A percentile compares a stretch with the other conserved stretches of the same genome.
Evolutionary conservation across 2,888 invertebrate genomes (phyloP).

Genomic region (Phengaris arion): DNA sequence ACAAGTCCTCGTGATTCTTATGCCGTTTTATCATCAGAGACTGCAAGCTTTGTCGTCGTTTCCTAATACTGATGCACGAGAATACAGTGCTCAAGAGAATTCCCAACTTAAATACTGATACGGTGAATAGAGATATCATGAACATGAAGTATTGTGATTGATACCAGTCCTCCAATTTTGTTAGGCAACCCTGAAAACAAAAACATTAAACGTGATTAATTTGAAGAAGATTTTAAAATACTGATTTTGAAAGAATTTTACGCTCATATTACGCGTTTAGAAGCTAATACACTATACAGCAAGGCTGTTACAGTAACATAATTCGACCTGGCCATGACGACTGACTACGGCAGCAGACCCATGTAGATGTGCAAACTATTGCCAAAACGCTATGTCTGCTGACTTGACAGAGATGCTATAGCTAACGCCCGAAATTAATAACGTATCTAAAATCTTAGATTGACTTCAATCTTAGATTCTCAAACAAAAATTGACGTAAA

Average conservation of each 20-base stretch:
- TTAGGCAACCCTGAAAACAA: constrained; percentile 82
- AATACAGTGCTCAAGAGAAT: constrained; percentile 85
- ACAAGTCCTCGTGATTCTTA: constrained; percentile 67
- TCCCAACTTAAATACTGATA: constrained; percentile 86
- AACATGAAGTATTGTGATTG: constrained; percentile 86
- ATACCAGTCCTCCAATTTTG: constrained; percentile 86
- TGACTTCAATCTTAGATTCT: too few relatives aligned
- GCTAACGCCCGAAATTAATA: too few relatives aligned
- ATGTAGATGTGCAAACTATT: too few relatives aligned
- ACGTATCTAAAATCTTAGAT: too few relatives aligned
- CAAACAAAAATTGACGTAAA: too few relatives aligned
- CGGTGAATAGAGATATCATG: constrained; percentile 81
- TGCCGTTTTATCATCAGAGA: constrained; percentile 62
- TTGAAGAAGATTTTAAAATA: background rate
- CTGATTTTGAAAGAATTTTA: background rate
- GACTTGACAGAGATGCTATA: too few relatives aligned
- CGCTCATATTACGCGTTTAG: too few relatives aligned
- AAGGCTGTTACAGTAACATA: too few relatives aligned
- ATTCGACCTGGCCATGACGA: too few relatives aligned
- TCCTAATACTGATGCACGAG: constrained; percentile 83
- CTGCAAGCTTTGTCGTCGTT: constrained; percentile 69
- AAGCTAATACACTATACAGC: too few relatives aligned
- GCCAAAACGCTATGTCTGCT: too few relatives aligned
- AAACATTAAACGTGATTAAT: background rate
- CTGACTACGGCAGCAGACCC: too few relatives aligned